Percentiles rank a stretch among this genome's conserved stretches.
phyloP scores from a whole-genome alignment of 2,888 invertebrate genomes.

The Punctoribates punctum region DNA sequence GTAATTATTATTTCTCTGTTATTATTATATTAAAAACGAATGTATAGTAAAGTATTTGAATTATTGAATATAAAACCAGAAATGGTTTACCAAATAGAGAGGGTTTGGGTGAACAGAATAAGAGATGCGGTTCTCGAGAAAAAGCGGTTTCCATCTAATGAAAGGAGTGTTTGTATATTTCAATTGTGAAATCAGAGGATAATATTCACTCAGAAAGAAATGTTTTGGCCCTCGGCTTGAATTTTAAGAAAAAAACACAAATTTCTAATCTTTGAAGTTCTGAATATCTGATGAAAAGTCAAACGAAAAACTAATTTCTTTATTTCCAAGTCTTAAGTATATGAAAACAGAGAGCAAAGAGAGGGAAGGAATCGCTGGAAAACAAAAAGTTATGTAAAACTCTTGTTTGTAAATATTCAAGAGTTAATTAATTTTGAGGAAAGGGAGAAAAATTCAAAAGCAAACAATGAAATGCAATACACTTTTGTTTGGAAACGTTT shows the following conservation, averaged over 20 bases:
- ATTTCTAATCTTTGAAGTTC: too few species aligned
- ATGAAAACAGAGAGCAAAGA: too few species aligned
- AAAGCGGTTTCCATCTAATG: background rate
- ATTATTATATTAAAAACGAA: constrained; percentile 1
- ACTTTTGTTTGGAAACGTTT: background rate
- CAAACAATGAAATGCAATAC: background rate
- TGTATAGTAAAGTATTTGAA: background rate
- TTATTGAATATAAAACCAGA: constrained; percentile 10
- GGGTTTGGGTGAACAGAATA: too few species aligned
- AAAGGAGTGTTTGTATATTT: constrained; percentile 1
- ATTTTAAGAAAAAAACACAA: background rate
- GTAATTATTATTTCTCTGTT: constrained; percentile 16
- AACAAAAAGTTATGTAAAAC: too few species aligned
- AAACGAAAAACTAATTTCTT: too few species aligned
- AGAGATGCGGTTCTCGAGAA: background rate
- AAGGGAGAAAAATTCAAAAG: background rate
- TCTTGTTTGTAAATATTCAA: constrained; percentile 3
- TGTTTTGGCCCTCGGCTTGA: background rate
- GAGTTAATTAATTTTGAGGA: background rate
- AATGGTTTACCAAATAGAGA: background rate
- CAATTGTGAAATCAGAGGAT: background rate
- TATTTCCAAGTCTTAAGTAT: too few species aligned
- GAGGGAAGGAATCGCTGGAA: too few species aligned
- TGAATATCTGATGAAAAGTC: too few species aligned
- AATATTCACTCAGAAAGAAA: background rate